Evolutionary conservation across 2,888 invertebrate species (phyloP).

Genomic region (Laothoe populi): DNA sequence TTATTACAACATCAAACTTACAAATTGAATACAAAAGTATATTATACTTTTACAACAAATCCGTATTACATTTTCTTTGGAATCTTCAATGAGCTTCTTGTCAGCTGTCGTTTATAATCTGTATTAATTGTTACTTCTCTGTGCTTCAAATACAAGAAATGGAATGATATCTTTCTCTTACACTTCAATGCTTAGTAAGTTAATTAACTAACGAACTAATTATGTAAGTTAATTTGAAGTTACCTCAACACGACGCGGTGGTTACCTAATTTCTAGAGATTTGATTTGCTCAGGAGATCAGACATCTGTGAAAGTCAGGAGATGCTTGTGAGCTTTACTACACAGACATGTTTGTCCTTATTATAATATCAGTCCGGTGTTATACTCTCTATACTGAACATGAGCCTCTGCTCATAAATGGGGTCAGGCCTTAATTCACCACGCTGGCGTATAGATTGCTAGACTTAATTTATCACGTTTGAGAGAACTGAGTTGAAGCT

Average conservation of each 20-base stretch:
- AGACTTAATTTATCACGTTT: too few species aligned
- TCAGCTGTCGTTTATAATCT: not conserved
- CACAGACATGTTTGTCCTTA: not conserved
- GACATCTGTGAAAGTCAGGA: not conserved
- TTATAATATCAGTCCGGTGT: too few species aligned
- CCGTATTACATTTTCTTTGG: not conserved
- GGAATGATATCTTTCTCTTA: not conserved
- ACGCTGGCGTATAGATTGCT: too few species aligned
- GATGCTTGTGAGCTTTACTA: not conserved
- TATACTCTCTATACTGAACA: too few species aligned
- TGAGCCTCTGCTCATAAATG: too few species aligned
- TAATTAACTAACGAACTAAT: constrained; percentile 31
- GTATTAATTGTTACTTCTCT: not conserved
- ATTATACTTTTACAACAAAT: not conserved
- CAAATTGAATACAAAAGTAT: too few species aligned
- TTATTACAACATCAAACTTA: too few species aligned
- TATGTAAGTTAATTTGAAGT: constrained; percentile 12
- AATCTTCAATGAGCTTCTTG: not conserved
- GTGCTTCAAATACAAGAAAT: not conserved
- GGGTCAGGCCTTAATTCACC: too few species aligned
- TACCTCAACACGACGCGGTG: not conserved
- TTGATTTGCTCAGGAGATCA: not conserved
- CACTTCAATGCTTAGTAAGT: constrained; percentile 26
- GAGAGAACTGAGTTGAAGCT: too few species aligned
- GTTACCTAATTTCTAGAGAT: not conserved